Base-by-base conservation (phyloP, 2,888 invertebrate species). In the Tipula vernalis region DNA sequence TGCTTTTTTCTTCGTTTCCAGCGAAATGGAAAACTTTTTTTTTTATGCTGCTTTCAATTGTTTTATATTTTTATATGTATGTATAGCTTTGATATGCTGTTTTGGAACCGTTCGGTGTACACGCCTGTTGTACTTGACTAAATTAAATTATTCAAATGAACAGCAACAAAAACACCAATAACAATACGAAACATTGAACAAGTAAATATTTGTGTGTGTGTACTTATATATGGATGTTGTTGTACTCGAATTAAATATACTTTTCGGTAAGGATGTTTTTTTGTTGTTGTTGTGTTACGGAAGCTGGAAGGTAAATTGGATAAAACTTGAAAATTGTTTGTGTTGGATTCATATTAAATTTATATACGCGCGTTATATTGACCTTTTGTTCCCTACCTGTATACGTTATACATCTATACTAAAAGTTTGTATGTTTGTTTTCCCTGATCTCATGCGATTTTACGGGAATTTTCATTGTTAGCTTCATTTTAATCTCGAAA, bases 81-180 rank as follows among this genome's bases (percentile, higher is more conserved):
- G 12, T 10, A 28, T 71, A 71, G 39, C 28, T 28, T 51, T 3
- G 13, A 18, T 18, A 57, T 71, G n/a, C 0, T 51, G n/a, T 71
- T 71, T 71, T 18, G 71, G 71, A 71, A 71, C 28, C 71, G 71
- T 71, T 71, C 71, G 71, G 71, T 71, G 71, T 71, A 10, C 71
- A 71, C 71, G 71, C 71, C 28, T 71, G 71, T 71, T 71, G 28
- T 71, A 71, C 71, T 71, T 71, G 71, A 71, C 71, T 71, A 71
- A 71, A 71, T 71, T 71, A 71, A 71, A 71, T 71, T 71, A 71
- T 71, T 71, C 71, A 71, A 71, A 71, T 71, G 71, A 71, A 71
- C 28, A 57, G 28, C 71, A 71, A 71, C 71, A 71, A 10, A 8
- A 71, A 10, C 8, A 71, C 10, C 28, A 71, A 71, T 10, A 71